These are phyloP conservation scores for Hemiprocne comata DNA, from an alignment of 2,113 vertebrate genomes.

Conservation along the genomic window DNA sequence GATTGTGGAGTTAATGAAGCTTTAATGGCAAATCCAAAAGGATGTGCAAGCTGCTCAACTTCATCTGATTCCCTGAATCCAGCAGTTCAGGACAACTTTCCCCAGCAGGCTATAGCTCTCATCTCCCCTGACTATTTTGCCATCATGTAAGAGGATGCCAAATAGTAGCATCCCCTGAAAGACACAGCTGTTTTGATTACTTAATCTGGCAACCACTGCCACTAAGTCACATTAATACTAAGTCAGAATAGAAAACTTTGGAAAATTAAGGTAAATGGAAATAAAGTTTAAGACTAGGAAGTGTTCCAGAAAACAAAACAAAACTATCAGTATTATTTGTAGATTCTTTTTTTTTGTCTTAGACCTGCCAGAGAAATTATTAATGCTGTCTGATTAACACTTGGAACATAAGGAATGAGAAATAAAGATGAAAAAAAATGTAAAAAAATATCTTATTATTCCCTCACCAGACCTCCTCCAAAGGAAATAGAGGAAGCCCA, in stretches of 20 bases:
- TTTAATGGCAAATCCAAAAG: constrained; percentile 5
- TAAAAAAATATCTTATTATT: not conserved
- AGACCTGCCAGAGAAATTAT: not conserved
- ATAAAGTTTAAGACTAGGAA: not conserved
- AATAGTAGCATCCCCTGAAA: not conserved
- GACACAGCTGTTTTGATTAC: constrained; percentile 20
- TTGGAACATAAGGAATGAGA: constrained; percentile 9
- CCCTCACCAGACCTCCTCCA: not conserved
- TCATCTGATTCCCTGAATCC: not conserved
- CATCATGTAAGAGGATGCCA: not conserved
- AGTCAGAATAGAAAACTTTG: not conserved
- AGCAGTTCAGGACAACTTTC: not conserved
- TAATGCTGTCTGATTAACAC: constrained; percentile 24
- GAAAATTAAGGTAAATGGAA: not conserved
- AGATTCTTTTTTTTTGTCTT: not conserved
- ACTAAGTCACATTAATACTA: not conserved
- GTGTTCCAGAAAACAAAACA: not conserved
- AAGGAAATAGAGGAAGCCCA: not conserved
- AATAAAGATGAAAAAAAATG: not conserved
- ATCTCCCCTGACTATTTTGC: not conserved
- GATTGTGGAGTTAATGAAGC: constrained; percentile 1
- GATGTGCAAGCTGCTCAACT: not conserved
- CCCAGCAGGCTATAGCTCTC: not conserved
- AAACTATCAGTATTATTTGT: not conserved
- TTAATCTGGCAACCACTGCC: not conserved